Conservation (phyloP, 2,797 vertebrate species). For the Gymnoscopelus microlampas region DNA sequence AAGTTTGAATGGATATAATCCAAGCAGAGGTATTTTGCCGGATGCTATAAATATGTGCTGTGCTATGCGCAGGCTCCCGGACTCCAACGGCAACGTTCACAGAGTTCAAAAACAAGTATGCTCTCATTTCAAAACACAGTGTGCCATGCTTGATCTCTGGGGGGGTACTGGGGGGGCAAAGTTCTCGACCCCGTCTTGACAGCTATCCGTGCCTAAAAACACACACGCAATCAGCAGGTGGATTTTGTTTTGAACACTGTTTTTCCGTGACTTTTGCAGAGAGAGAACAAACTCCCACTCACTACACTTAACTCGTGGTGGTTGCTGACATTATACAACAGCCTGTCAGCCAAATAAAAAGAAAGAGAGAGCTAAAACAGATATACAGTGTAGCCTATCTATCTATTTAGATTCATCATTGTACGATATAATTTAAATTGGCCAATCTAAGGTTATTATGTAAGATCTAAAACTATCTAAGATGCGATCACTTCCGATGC, state of each 20-base stretch:
- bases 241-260: conserved; percentile 27
- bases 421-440: too few species aligned
- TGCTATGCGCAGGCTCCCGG: conserved; percentile 27
- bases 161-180: conserved; percentile 53
- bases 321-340: too few species aligned
- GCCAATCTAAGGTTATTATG: too few species aligned
- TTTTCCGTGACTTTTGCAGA: conserved; percentile 20
- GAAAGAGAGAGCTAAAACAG: too few species aligned
- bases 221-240: conserved; percentile 1
- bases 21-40: conserved; percentile 9
- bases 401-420: too few species aligned
- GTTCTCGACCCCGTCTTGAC: conserved; percentile 57
- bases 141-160: conserved; percentile 46
- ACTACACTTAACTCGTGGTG: conserved; percentile 1
- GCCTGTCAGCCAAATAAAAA: too few species aligned
- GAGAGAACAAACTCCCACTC: conserved; percentile 5
- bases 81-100: conserved; percentile 30
- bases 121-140: conserved; percentile 67
- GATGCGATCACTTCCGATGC: too few species aligned
- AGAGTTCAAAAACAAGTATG: conserved; percentile 34
- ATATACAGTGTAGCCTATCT: too few species aligned
- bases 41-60: conserved; percentile 2
- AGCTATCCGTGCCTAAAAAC: conserved; percentile 46
- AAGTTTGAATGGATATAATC: conserved; percentile 24
- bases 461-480: too few species aligned